Percentiles rank a stretch among this genome's conserved stretches.
These are phyloP conservation scores for Tachypleus tridentatus DNA, from an alignment of 1,140 invertebrate species.

Conservation along the genomic window DNA sequence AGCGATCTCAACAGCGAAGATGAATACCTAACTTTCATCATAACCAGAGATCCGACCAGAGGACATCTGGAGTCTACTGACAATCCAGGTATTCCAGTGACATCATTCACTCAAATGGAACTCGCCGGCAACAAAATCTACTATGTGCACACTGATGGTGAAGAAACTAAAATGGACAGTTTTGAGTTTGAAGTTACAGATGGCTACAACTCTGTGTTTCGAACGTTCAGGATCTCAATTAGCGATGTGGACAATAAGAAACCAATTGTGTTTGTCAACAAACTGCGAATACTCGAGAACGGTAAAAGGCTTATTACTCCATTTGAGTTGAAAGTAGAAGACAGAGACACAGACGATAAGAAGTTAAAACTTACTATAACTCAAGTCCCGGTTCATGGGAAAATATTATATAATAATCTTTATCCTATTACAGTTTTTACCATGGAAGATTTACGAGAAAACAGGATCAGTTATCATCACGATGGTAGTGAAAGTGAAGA, in stretches of 20 bases:
- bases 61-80: slow-evolving; percentile 33
- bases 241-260: slow-evolving; percentile 36
- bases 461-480: slow-evolving; percentile 34
- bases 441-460: slow-evolving; percentile 30
- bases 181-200: slow-evolving; percentile 39
- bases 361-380: slow-evolving; percentile 32
- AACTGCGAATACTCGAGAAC: slow-evolving; percentile 32
- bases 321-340: slow-evolving; percentile 35
- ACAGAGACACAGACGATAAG: slow-evolving; percentile 32
- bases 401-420: slow-evolving; percentile 29
- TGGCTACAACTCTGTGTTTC: slow-evolving; percentile 32
- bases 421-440: slow-evolving; percentile 31
- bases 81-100: slow-evolving; percentile 30
- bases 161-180: slow-evolving; percentile 35
- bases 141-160: slow-evolving; percentile 32
- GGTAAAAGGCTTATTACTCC: slow-evolving; percentile 33
- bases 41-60: slow-evolving; percentile 33
- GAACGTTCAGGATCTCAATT: slow-evolving; percentile 35
- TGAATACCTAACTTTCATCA: slow-evolving; percentile 29
- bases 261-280: slow-evolving; percentile 31
- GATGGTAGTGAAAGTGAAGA: slow-evolving; percentile 32
- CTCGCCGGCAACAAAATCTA: slow-evolving; percentile 34
- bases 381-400: slow-evolving; percentile 31
- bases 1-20: slow-evolving; percentile 33
- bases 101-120: slow-evolving; percentile 34